These are phyloP conservation scores for Oscheius sp. DNA, from an alignment of 2,888 invertebrate genomes.

Conservation along the genomic window DNA sequence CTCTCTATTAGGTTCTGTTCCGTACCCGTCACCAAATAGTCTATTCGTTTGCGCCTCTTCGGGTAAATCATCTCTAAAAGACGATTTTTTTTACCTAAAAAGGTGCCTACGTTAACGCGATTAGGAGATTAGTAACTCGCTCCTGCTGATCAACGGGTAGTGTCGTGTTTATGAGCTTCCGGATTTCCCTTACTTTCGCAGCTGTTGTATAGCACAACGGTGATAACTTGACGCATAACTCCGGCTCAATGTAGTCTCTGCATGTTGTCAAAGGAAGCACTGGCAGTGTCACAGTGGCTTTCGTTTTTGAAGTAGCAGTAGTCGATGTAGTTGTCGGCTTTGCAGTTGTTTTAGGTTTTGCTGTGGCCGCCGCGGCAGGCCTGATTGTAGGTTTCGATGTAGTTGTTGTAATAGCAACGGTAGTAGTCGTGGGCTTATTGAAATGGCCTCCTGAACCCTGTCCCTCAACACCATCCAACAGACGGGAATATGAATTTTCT, in stretches of 20 bases:
- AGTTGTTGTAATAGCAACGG: background rate
- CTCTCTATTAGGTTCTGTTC: background rate
- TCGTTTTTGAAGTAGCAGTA: conserved; percentile 18
- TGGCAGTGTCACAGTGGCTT: background rate
- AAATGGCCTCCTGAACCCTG: conserved; percentile 36
- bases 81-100: no score
- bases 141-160: conserved; percentile 19
- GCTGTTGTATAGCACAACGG: conserved; percentile 23
- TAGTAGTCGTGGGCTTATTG: conserved; percentile 31
- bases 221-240: conserved; percentile 10
- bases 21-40: conserved; percentile 14
- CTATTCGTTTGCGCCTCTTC: background rate
- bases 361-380: conserved; percentile 36
- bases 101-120: conserved; percentile 4
- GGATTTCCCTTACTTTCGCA: conserved; percentile 24
- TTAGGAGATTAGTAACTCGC: background rate
- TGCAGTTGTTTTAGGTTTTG: conserved; percentile 21
- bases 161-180: conserved; percentile 10
- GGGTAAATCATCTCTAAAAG: no score
- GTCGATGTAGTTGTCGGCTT: conserved; percentile 28
- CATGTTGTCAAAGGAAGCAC: background rate
- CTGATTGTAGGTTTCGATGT: conserved; percentile 18
- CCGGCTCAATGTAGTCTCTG: conserved; percentile 19
- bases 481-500: conserved; percentile 32
- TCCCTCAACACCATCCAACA: conserved; percentile 43